These are phyloP conservation scores for Apis cerana DNA, from an alignment of 1,140 invertebrate genomes.

Conservation along the genomic window DNA sequence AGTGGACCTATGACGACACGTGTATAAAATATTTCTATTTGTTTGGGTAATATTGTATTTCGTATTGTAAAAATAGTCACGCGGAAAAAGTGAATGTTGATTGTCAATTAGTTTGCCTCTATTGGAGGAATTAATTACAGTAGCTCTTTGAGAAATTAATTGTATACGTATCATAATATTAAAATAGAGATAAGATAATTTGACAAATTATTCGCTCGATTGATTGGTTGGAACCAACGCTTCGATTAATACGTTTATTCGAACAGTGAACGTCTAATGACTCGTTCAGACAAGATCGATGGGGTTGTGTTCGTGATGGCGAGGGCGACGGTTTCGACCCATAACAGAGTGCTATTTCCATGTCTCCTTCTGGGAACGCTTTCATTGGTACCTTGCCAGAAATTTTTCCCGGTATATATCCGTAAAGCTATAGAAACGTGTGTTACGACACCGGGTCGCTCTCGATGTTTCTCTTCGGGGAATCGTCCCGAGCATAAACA, in stretches of 20 bases:
- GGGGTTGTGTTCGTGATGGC: neutral
- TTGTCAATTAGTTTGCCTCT: neutral
- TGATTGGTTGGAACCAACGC: too few species aligned
- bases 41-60: neutral
- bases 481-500: slow-evolving; percentile 56
- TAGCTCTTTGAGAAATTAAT: neutral
- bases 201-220: too few species aligned
- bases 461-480: slow-evolving; percentile 62
- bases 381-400: slow-evolving; percentile 60
- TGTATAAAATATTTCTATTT: neutral
- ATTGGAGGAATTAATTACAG: neutral
- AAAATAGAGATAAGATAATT: too few species aligned
- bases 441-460: slow-evolving; percentile 54
- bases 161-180: too few species aligned
- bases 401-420: slow-evolving; percentile 60
- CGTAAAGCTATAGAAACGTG: slow-evolving; percentile 53
- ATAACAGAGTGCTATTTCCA: slow-evolving; percentile 57
- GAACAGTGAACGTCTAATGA: neutral
- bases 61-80: too few species aligned
- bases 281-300: slow-evolving; percentile 13
- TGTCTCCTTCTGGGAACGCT: slow-evolving; percentile 56
- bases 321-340: slow-evolving; percentile 20
- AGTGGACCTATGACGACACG: neutral
- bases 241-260: neutral
- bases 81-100: neutral